These are phyloP conservation scores for Spea multiplicata DNA, from an alignment of 2,113 vertebrate genomes.

Conservation along the genomic window DNA sequence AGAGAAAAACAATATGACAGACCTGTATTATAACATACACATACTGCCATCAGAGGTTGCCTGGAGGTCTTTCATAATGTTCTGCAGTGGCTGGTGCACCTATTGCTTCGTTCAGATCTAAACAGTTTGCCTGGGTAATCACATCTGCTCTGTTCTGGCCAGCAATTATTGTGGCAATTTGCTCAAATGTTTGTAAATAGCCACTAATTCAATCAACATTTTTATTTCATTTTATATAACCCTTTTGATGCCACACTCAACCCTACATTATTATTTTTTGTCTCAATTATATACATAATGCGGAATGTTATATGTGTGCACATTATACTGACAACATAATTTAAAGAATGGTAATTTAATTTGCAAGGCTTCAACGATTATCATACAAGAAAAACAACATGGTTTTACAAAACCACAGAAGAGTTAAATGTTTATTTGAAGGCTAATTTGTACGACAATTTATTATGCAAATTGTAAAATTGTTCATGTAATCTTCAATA, in stretches of 20 bases:
- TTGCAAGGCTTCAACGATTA: too few relatives aligned
- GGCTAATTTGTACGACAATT: too few relatives aligned
- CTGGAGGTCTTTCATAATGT: slow-evolving; percentile 32
- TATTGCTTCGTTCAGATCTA: slow-evolving; percentile 22
- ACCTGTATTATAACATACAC: slow-evolving; percentile 15
- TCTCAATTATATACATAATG: too few relatives aligned
- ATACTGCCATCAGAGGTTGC: slow-evolving; percentile 29
- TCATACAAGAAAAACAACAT: too few relatives aligned
- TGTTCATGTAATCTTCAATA: too few relatives aligned
- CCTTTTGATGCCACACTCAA: not conserved
- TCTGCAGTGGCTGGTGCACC: slow-evolving; percentile 6
- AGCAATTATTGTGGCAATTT: slow-evolving; percentile 10
- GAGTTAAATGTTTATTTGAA: too few relatives aligned
- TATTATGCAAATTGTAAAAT: too few relatives aligned
- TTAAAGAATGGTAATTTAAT: too few relatives aligned
- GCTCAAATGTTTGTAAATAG: slow-evolving; percentile 7
- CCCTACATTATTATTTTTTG: too few relatives aligned
- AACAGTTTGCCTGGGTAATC: slow-evolving; percentile 31
- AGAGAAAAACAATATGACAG: slow-evolving; percentile 17
- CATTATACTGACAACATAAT: too few relatives aligned
- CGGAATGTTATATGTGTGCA: too few relatives aligned
- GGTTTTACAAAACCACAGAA: too few relatives aligned
- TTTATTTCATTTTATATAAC: not conserved
- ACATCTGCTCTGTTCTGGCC: slow-evolving; percentile 36
- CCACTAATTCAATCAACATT: slow-evolving; percentile 10